These are phyloP conservation scores for Tipula helvola DNA, from an alignment of 2,888 invertebrate species.

Conservation along the genomic window DNA sequence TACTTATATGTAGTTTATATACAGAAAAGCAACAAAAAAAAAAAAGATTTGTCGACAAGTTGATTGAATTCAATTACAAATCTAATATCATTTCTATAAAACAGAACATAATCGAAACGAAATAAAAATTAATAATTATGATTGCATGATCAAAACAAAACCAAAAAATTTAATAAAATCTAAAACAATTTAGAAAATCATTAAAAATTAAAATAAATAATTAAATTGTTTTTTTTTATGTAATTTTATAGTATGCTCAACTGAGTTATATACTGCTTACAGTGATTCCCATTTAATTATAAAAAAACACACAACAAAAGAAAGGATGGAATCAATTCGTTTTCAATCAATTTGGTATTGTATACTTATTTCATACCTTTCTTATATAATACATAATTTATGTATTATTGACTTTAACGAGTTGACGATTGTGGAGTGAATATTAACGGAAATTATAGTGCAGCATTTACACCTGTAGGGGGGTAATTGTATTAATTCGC, in stretches of 20 bases:
- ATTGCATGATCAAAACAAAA: not conserved
- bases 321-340: not conserved
- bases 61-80: conserved; percentile 4
- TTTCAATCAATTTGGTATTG: not conserved
- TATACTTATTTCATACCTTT: not conserved
- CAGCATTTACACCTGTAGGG: not conserved
- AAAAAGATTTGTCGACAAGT: not conserved
- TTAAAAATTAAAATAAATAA: not conserved
- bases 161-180: not conserved
- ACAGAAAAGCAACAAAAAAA: not conserved
- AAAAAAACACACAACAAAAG: not conserved
- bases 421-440: not conserved
- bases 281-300: not conserved
- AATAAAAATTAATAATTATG: not conserved
- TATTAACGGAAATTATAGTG: not conserved
- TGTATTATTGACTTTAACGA: not conserved
- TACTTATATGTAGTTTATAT: not conserved
- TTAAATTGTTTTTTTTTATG: not conserved
- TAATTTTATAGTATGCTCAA: not conserved
- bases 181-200: not conserved
- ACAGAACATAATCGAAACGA: not conserved
- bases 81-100: not conserved
- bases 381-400: not conserved
- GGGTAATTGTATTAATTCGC: not conserved
- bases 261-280: not conserved